phyloP scores from a whole-genome alignment of 2,797 vertebrate species.

The Poecilia picta region DNA sequence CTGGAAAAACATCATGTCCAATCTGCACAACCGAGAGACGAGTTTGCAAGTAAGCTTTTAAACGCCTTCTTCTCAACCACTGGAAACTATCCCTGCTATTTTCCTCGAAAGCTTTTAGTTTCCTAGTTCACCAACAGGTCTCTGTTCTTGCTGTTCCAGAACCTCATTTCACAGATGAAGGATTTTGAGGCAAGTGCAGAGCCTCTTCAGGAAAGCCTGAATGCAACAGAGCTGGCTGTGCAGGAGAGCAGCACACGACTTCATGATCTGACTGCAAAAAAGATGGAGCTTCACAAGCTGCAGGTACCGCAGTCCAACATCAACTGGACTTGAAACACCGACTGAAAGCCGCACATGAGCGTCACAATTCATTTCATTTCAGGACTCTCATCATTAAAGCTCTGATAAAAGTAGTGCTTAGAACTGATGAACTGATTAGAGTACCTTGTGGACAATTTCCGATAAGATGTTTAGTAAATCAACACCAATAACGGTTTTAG shows the following conservation, averaged over 20 bases:
- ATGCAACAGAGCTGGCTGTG: constrained; percentile 82
- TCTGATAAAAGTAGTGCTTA: background rate
- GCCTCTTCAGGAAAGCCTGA: constrained; percentile 89
- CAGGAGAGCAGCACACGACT: constrained; percentile 87
- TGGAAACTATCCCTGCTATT: background rate
- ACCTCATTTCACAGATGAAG: constrained; percentile 90
- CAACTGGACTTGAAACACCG: background rate
- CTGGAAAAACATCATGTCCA: constrained; percentile 89
- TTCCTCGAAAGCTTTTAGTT: background rate
- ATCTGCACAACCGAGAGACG: constrained; percentile 88
- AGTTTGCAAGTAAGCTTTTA: constrained; percentile 82
- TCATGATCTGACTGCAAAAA: constrained; percentile 90
- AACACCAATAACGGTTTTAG: background rate
- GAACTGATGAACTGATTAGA: background rate
- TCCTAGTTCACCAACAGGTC: background rate
- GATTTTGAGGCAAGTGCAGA: constrained; percentile 90
- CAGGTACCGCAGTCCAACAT: constrained; percentile 81
- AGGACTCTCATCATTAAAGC: constrained; percentile 32
- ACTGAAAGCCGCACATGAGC: background rate
- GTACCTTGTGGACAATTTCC: background rate
- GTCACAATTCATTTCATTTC: constrained; percentile 13
- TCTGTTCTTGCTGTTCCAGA: constrained; percentile 71
- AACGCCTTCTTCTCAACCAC: background rate
- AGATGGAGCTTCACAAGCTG: constrained; percentile 88
- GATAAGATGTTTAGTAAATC: background rate